Conservation (phyloP, 2,888 invertebrate species). For the Thera obeliscata region DNA sequence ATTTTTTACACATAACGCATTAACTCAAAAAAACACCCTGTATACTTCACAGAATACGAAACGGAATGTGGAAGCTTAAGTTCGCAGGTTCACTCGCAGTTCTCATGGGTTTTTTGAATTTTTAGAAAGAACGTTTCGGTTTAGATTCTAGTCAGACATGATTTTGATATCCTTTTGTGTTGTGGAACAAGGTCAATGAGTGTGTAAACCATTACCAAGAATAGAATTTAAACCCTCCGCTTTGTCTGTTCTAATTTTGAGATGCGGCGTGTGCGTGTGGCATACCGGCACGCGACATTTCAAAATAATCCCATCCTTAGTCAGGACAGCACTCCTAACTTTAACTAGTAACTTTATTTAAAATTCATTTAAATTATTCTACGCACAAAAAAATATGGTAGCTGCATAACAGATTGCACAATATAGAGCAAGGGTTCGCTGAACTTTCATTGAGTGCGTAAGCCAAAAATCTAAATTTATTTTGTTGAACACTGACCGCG, state of each 20-base stretch:
- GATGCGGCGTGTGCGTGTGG: slow-evolving; percentile 42
- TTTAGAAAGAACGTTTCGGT: background rate
- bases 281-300: slow-evolving; percentile 59
- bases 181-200: slow-evolving; percentile 49
- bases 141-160: too few relatives aligned
- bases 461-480: slow-evolving; percentile 76
- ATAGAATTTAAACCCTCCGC: slow-evolving; percentile 73
- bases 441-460: slow-evolving; percentile 54
- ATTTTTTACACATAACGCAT: too few relatives aligned
- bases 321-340: slow-evolving; percentile 16
- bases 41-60: too few relatives aligned
- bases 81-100: too few relatives aligned
- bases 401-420: slow-evolving; percentile 2
- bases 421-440: slow-evolving; percentile 56
- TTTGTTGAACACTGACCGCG: slow-evolving; percentile 71
- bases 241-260: slow-evolving; percentile 69
- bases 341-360: background rate
- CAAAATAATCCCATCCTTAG: slow-evolving; percentile 54
- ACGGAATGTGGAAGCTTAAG: too few relatives aligned
- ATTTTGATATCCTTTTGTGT: background rate
- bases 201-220: slow-evolving; percentile 59
- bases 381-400: too few relatives aligned
- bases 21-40: too few relatives aligned
- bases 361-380: too few relatives aligned
- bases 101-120: too few relatives aligned